Percentiles rank a stretch among this genome's conserved stretches.
Evolutionary conservation across 1,140 invertebrate genomes (phyloP).

Genomic region (Batillaria attramentaria): DNA sequence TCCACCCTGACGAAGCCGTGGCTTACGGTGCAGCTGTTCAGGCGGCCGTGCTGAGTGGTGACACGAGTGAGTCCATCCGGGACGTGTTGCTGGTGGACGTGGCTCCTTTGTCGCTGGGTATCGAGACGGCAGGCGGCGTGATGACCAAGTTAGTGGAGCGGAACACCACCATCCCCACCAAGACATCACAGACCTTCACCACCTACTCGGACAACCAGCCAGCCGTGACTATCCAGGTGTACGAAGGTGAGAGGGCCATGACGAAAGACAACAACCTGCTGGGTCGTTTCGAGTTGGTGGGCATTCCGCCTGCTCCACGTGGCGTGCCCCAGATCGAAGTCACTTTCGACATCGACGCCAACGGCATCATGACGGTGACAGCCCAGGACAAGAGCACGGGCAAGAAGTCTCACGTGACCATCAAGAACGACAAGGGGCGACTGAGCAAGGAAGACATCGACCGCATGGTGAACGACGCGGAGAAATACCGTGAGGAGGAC

Average conservation of each 20-base stretch:
- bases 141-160: conserved; percentile 74
- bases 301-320: conserved; percentile 92
- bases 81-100: conserved; percentile 71
- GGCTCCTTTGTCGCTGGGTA: conserved; percentile 68
- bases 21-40: conserved; percentile 76
- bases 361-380: conserved; percentile 69
- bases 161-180: conserved; percentile 69
- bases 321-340: conserved; percentile 83
- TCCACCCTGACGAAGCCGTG: conserved; percentile 74
- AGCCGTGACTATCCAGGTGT: conserved; percentile 83
- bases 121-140: conserved; percentile 80
- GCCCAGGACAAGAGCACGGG: conserved; percentile 81
- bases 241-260: conserved; percentile 76
- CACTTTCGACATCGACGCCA: conserved; percentile 78
- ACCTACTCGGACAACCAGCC: conserved; percentile 79
- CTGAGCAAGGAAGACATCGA: conserved; percentile 89
- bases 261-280: conserved; percentile 83
- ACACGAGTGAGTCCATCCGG: conserved; percentile 59
- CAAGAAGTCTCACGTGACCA: conserved; percentile 82
- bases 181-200: conserved; percentile 66
- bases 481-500: conserved; percentile 87
- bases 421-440: conserved; percentile 93
- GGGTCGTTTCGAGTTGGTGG: conserved; percentile 92
- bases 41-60: conserved; percentile 72
- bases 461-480: conserved; percentile 97